These are phyloP conservation scores for Alsophila aescularia DNA, from an alignment of 2,888 invertebrate species.

Conservation along the genomic window DNA sequence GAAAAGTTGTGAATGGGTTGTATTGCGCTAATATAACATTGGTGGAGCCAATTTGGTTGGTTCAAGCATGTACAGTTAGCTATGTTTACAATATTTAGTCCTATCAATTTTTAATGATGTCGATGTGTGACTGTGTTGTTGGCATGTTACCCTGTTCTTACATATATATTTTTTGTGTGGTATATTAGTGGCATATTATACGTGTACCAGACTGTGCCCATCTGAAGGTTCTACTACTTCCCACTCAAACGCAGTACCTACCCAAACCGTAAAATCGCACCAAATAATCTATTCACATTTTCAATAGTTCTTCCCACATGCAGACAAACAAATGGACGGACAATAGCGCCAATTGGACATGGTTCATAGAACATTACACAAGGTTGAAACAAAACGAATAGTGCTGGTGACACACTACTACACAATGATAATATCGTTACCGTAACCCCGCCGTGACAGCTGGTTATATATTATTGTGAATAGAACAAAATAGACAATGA, in stretches of 20 bases:
- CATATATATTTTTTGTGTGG: too few relatives aligned
- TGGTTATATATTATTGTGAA: background rate
- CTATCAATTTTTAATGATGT: too few relatives aligned
- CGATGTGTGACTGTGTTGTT: too few relatives aligned
- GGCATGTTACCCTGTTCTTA: too few relatives aligned
- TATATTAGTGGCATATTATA: too few relatives aligned
- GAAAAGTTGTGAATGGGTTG: too few relatives aligned
- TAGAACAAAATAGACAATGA: background rate
- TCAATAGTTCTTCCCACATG: constrained; percentile 41
- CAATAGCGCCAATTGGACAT: constrained; percentile 48
- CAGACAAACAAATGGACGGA: constrained; percentile 32
- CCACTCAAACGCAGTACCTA: background rate
- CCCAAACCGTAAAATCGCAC: constrained; percentile 9
- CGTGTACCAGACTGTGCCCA: too few relatives aligned
- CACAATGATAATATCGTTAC: constrained; percentile 25
- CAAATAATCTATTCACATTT: constrained; percentile 23
- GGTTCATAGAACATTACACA: constrained; percentile 33
- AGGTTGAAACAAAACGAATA: constrained; percentile 44
- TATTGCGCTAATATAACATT: too few relatives aligned
- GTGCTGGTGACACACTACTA: constrained; percentile 30
- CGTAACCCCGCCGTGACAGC: constrained; percentile 1
- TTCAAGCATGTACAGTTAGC: too few relatives aligned
- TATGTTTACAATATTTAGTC: too few relatives aligned
- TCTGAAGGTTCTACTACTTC: too few relatives aligned
- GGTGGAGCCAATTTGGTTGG: too few relatives aligned